Evolutionary conservation across 2,888 invertebrate genomes (phyloP), one percentile per base, ranked within the genome.

Genomic region (Drosophila kuntzei): DNA sequence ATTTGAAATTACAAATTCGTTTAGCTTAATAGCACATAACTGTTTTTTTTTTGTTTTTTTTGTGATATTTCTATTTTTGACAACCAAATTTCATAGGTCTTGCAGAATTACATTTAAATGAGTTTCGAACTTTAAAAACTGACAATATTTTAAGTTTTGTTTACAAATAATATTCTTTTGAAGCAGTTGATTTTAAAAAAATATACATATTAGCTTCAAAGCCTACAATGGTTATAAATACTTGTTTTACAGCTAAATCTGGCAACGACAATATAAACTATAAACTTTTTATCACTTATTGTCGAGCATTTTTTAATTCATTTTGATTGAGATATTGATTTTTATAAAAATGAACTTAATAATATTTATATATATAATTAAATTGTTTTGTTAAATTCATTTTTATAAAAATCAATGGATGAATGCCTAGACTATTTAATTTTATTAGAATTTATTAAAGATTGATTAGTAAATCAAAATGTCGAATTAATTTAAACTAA

Each of bases 211-310:
- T 60, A 50, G 59, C 41, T 55, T 60, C 36, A 36, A 61, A 29
- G 70, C 63, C 44, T 50, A 63, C 44, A 76, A 50, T 55, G 50
- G 66, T 60, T 71, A 70, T 70, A 69, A 54, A 69, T 60, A 60
- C 71, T 58, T 57, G 34, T 73, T 53, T 53, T 64, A 71, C 64
- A 43, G 71, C 53, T 71, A 53, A 71, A 73, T 59, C 54, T 64
- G 59, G 65, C 55, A 49, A 60, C 29, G 76, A 49, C 58, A 57
- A 71, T 60, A 39, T 59, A 72, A 64, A 57, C 55, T 71, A 61
- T 60, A 51, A 59, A 29, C 44, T 37, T 47, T 46, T 70, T 70
- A 63, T 59, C 70, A 70, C 71, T 60, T 74, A 69, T 68, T 68
- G 68, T 68, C 41, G 74, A 55, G 46, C 50, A 47, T 50, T 68